A percentile compares a stretch with the other conserved stretches of the same genome.
These are phyloP conservation scores for Osmerus eperlanus DNA, from an alignment of 2,113 vertebrate genomes.

Conservation along the genomic window DNA sequence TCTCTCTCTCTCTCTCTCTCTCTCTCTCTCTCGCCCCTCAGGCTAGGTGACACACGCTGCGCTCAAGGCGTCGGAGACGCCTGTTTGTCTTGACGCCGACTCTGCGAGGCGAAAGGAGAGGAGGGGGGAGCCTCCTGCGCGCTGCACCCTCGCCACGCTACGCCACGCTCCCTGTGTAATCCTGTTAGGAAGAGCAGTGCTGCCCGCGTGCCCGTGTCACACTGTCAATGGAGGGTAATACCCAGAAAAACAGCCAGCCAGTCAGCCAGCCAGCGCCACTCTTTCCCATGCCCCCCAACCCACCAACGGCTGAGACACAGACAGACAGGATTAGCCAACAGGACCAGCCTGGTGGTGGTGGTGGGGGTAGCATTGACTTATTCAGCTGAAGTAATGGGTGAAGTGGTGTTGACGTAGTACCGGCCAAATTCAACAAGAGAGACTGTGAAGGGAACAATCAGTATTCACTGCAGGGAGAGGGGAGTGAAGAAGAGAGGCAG, in stretches of 20 bases:
- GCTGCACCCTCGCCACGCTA: constrained; percentile 43
- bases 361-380: constrained; percentile 42
- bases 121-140: constrained; percentile 44
- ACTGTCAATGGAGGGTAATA: constrained; percentile 62
- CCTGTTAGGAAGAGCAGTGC: constrained; percentile 60
- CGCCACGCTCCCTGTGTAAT: constrained; percentile 63
- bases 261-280: constrained; percentile 10
- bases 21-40: constrained; percentile 19
- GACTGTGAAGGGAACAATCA: constrained; percentile 23
- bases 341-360: constrained; percentile 38
- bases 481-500: no score
- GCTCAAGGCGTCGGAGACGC: constrained; percentile 25
- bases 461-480: not conserved
- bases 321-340: constrained; percentile 17
- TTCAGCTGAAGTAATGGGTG: constrained; percentile 56
- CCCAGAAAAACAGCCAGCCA: constrained; percentile 51
- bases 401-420: constrained; percentile 32
- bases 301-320: not conserved
- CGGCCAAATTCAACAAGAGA: constrained; percentile 35
- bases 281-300: no score
- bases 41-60: constrained; percentile 46
- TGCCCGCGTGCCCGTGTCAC: constrained; percentile 54
- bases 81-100: constrained; percentile 41
- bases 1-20: constrained; percentile 12
- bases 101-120: constrained; percentile 9